phyloP scores from a whole-genome alignment of 2,113 vertebrate species.

The Scalopus aquaticus region DNA sequence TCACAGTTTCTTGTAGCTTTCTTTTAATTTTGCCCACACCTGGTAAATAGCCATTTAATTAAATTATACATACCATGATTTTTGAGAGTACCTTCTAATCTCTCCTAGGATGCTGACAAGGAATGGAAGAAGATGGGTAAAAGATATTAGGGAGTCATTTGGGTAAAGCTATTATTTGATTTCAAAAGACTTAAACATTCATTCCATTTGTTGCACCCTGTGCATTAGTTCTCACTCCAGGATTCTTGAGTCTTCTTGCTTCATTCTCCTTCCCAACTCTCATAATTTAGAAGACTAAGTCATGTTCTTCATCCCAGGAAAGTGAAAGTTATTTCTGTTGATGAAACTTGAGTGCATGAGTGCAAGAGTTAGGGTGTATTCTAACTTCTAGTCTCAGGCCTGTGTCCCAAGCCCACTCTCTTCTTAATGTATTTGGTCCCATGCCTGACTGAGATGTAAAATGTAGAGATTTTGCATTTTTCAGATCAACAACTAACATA shows the following conservation, averaged over 20 bases:
- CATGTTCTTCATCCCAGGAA: neutral
- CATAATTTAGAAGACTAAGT: constrained; percentile 3
- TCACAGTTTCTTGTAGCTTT: neutral
- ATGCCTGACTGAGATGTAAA: neutral
- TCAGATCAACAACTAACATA: constrained; percentile 27
- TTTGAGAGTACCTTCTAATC: neutral
- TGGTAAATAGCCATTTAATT: constrained; percentile 15
- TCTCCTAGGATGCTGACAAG: neutral
- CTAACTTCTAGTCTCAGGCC: neutral
- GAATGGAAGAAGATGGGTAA: neutral
- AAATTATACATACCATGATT: neutral
- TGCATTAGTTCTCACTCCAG: neutral
- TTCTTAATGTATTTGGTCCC: constrained; percentile 36
- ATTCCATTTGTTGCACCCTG: neutral
- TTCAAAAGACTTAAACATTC: neutral
- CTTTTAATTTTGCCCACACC: neutral
- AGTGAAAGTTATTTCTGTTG: neutral
- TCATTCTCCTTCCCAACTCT: neutral
- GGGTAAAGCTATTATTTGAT: constrained; percentile 10
- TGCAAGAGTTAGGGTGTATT: neutral
- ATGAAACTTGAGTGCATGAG: neutral
- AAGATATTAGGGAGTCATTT: neutral
- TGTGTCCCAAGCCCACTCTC: constrained; percentile 2
- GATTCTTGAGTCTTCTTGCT: neutral
- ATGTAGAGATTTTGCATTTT: constrained; percentile 32